Base-by-base conservation (phyloP, 2,888 invertebrate genomes). In the Hesperia comma region DNA sequence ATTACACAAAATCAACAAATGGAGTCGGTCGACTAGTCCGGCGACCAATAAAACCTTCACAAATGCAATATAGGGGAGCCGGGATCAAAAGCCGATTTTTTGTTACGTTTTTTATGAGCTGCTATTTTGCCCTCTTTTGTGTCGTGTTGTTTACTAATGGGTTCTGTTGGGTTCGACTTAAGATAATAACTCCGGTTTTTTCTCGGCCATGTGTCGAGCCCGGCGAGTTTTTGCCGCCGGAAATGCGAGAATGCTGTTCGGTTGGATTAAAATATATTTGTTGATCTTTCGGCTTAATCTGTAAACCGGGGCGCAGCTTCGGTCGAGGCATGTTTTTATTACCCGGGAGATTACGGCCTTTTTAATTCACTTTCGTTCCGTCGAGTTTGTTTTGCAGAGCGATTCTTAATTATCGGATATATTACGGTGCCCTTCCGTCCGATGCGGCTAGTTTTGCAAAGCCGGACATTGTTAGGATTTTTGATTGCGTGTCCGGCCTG, bases 81-180 rank as follows among this genome's bases (percentile, higher is more conserved):
- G 81, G 86, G 90, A 88, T 92, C 88, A 88, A 92, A 89, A 90
- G 91, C 81, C 80, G 86, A 87, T 90, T 92, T 92, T 92, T 92
- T 91, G 90, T 91, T 82, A 84, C 83, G 71, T 75, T 79, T 82
- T 90, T 89, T 87, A 84, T 88, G 85, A 87, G 88, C 86, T 77
- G 87, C 87, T 88, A 87, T 91, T 91, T 90, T 86, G 85, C 89
- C 87, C 90, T 91, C 87, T 85, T 90, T 90, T 92, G 91, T 90
- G 91, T 81, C 84, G 87, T 86, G 92, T 92, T 92, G 92, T 92
- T 92, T 92, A 92, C 92, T 92, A 92, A 92, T 92, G 92, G 90
- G 88, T 89, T 90, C 90, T 89, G 91, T 86, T 91, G 88, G 91
- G 89, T 89, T 89, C 90, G 91, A 90, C 91, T 91, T 92, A 86